These are phyloP conservation scores for Leuctra nigra DNA, from an alignment of 2,888 invertebrate genomes.

Conservation along the genomic window DNA sequence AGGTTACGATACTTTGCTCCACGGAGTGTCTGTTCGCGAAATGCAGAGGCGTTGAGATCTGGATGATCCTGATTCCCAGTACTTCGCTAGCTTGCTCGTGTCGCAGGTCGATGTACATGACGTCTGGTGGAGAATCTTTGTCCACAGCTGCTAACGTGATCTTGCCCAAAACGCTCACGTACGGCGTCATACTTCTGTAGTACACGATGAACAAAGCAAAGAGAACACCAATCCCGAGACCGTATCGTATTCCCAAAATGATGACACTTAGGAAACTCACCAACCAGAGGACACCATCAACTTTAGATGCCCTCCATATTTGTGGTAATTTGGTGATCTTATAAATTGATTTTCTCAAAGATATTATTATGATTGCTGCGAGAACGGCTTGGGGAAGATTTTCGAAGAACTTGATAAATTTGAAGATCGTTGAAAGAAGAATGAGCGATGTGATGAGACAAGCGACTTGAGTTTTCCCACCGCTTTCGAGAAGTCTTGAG, in stretches of 20 bases:
- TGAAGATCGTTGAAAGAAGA: background rate
- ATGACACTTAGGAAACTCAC: background rate
- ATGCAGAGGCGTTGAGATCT: background rate
- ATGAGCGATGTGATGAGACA: background rate
- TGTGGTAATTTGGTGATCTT: background rate
- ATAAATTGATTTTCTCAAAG: background rate
- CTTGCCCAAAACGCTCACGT: background rate
- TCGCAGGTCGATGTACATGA: slow-evolving; percentile 1
- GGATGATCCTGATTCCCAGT: slow-evolving; percentile 4
- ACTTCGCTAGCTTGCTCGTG: slow-evolving; percentile 5
- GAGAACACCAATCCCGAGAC: slow-evolving; percentile 3
- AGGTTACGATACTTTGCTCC: background rate
- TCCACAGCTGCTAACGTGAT: background rate
- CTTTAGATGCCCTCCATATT: background rate
- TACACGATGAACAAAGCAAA: background rate
- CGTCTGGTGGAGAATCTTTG: background rate
- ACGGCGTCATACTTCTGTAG: background rate
- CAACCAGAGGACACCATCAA: background rate
- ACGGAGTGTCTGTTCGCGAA: background rate
- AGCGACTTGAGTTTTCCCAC: slow-evolving; percentile 15
- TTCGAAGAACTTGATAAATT: background rate
- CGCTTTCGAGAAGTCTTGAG: background rate
- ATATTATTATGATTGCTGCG: slow-evolving; percentile 7
- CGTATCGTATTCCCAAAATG: background rate
- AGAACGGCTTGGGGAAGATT: background rate